Evolutionary conservation across 2,888 invertebrate species (phyloP), one percentile per base, ranked within the genome.

Genomic region (Lepeophtheirus nordmannii): DNA sequence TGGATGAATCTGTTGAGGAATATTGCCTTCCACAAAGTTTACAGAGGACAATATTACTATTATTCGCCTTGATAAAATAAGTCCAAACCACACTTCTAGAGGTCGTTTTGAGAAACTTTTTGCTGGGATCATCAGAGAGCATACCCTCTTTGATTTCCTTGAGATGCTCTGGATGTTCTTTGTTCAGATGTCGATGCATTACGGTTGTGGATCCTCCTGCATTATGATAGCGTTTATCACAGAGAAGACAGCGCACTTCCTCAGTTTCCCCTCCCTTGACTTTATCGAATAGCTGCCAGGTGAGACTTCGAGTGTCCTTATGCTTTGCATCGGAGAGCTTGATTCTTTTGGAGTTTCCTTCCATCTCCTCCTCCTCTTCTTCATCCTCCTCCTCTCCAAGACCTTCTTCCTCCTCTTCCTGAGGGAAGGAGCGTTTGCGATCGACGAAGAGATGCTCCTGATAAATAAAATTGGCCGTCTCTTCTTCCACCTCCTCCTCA

Each of bases 101-200:
- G 8, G 53, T 46, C 5, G n/a, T 14, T 46, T 46, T 46, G 17
- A n/a, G 53, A 14, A 1, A 17, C 53, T n/a, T 14, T 17, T n/a
- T 46, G 14, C 5, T 17, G 5, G n/a, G n/a, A 5, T 17, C 53
- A 17, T 14, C 14, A 17, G 17, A 17, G n/a, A n/a, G 53, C 53
- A 46, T 46, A 8, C 8, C 53, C 5, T 17, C 17, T 46, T 46
- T 14, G 17, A 46, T 14, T 46, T 46, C 53, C 14, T 14, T 17
- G 53, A 46, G 53, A 46, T 46, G n/a, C 14, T 46, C 53, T 46
- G 53, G 53, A 46, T 46, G 53, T n/a, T 46, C 53, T 17, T 17
- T 14, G 5, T 46, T 46, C 3, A 46, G 53, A 46, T 46, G 53
- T 3, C 53, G 53, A 46, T n/a, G 53, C 53, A 46, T 46, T 2